Percentiles rank a stretch among this genome's conserved stretches.
Conservation (phyloP, 2,797 vertebrate species). For the Heteromormyrus szaboi region DNA sequence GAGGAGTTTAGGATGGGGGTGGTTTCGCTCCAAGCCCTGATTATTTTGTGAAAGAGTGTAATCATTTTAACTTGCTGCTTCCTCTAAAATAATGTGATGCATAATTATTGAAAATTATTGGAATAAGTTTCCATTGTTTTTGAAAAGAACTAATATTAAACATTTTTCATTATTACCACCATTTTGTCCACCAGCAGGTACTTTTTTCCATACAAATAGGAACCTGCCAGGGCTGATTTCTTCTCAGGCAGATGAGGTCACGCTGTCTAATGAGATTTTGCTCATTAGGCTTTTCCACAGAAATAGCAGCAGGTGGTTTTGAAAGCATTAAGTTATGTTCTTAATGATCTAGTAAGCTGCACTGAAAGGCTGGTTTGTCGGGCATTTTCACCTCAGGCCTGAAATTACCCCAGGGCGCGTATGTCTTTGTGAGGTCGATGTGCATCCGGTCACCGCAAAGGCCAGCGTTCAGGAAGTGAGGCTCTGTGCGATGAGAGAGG, state of each 20-base stretch:
- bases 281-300: background rate
- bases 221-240: background rate
- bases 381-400: background rate
- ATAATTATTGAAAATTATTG: slow-evolving; percentile 67
- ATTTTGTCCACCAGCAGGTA: background rate
- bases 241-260: background rate
- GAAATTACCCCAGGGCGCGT: background rate
- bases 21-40: background rate
- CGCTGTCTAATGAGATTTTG: background rate
- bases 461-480: background rate
- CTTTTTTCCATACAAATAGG: background rate
- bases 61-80: slow-evolving; percentile 42
- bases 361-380: background rate
- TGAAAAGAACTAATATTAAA: slow-evolving; percentile 32
- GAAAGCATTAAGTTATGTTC: background rate
- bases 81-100: slow-evolving; percentile 50
- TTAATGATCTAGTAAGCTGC: background rate
- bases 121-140: slow-evolving; percentile 58
- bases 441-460: background rate
- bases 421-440: background rate
- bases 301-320: background rate
- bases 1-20: background rate
- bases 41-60: slow-evolving; percentile 35
- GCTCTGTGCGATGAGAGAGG: background rate
- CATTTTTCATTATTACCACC: background rate